A percentile compares a stretch with the other conserved stretches of the same genome.
phyloP scores from a whole-genome alignment of 2,888 invertebrate species.

The Dynastes hyllus region DNA sequence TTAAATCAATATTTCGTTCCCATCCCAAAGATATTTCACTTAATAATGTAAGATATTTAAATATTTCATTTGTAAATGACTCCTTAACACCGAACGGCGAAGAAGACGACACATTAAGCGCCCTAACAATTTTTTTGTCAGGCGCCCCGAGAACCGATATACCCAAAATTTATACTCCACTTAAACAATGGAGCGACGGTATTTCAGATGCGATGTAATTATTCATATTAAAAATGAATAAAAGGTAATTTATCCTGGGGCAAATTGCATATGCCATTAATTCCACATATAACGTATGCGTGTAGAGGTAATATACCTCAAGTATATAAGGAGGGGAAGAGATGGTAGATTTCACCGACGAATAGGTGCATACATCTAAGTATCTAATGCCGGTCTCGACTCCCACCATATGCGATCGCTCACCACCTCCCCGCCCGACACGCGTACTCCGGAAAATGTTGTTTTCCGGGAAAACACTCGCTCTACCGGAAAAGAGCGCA shows the following conservation, averaged over 20 bases:
- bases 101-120: conserved; percentile 16
- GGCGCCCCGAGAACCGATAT: neutral
- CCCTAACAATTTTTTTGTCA: conserved; percentile 26
- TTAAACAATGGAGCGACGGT: conserved; percentile 37
- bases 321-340: neutral
- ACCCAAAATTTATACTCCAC: conserved; percentile 32
- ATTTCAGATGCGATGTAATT: conserved; percentile 44
- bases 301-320: neutral
- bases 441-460: conserved; percentile 36
- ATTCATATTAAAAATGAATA: conserved; percentile 51
- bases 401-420: neutral
- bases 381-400: neutral
- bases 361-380: neutral
- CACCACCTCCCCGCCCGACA: neutral
- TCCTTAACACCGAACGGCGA: neutral
- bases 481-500: conserved; percentile 53
- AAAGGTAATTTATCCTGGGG: conserved; percentile 46
- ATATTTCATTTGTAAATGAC: conserved; percentile 9
- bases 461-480: conserved; percentile 53
- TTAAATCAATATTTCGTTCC: neutral
- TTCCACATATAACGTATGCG: conserved; percentile 28
- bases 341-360: conserved; percentile 19
- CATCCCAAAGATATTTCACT: neutral
- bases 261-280: conserved; percentile 44
- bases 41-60: neutral